Evolutionary conservation across 1,140 invertebrate genomes (phyloP).

Genomic region (Gryllus bimaculatus): DNA sequence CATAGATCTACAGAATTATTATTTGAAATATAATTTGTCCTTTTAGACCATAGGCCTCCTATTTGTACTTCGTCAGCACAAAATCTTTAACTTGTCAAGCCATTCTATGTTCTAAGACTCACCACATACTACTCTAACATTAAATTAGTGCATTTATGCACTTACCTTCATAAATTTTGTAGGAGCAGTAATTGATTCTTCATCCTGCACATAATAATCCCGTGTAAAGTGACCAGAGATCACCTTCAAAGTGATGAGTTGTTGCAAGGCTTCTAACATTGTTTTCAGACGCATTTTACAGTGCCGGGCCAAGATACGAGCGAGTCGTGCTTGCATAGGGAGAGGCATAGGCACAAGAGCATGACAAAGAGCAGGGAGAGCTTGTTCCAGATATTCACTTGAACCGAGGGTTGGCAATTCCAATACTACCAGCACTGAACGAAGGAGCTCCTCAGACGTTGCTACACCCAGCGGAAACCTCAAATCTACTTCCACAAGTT

Average conservation of each 20-base stretch:
- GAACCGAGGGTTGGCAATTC: conserved; percentile 75
- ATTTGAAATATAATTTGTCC: too few species aligned
- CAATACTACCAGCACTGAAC: conserved; percentile 78
- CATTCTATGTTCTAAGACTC: too few species aligned
- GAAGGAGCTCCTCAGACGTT: conserved; percentile 37
- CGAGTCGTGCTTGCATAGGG: conserved; percentile 68
- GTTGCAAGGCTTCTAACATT: conserved; percentile 73
- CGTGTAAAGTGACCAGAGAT: conserved; percentile 63
- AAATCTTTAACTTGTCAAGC: too few species aligned
- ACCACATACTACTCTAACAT: too few species aligned
- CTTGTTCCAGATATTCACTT: conserved; percentile 72
- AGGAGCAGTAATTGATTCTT: conserved; percentile 65
- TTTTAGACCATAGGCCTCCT: too few species aligned
- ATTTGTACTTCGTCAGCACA: too few species aligned
- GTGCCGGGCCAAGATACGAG: conserved; percentile 65
- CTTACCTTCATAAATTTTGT: conserved; percentile 72
- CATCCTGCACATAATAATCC: conserved; percentile 73
- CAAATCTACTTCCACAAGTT: conserved; percentile 63
- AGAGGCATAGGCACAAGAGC: conserved; percentile 62
- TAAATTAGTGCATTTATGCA: neutral
- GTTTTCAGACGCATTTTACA: conserved; percentile 57
- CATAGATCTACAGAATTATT: too few species aligned
- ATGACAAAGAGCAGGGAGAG: conserved; percentile 70
- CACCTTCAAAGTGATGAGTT: conserved; percentile 72
- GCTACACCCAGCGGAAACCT: conserved; percentile 42